Base-by-base conservation (phyloP, 2,888 invertebrate species). In the Drosophila colorata region DNA sequence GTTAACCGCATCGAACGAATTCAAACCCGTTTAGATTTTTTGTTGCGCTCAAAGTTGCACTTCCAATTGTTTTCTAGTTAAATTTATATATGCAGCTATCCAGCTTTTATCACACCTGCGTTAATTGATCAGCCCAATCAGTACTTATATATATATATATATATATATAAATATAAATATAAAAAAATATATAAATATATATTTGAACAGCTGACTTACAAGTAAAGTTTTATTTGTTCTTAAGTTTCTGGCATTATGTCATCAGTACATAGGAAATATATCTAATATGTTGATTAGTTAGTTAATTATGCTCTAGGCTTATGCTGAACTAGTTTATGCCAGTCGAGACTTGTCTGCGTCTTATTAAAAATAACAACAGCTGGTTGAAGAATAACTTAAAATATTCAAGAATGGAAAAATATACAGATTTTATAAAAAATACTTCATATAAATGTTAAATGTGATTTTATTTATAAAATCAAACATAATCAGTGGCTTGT, bases 61-160 rank as follows among this genome's bases (percentile, higher is more conserved):
- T 46, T 51, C 33, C 66, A 60, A 67, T 43, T 55, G 20, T 67
- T 55, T 57, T 49, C 16, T 35, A 72, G 37, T 51, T 43, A 7
- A 64, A 20, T 41, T 37, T 4, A 43, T 25, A 37, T 41, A 51
- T 51, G 28, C 28, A 28, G 28, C 28, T 9, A 28, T 28, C 46
- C 9, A 35, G 33, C 28, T 63, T 63, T 73, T 73, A 48, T 65
- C 69, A 69, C 52, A 28, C 7, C 4, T 31, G 38, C 59, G 69
- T 43, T 74, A 69, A 73, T 69, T 69, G 41, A 48, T 3, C 47
- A 2, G 5, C 2, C 9, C 7, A 11, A 59, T 41, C 53, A 14
- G 31, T 28, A 44, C 28, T 43, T 53, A 20, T 11, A 8, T 1
- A 40, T 13, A n/a, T 16, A 9, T 16, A 3, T 41, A 9, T 28